Evolutionary conservation across 2,888 invertebrate genomes (phyloP), one percentile per base, ranked within the genome.

Genomic region (Rotaria socialis): DNA sequence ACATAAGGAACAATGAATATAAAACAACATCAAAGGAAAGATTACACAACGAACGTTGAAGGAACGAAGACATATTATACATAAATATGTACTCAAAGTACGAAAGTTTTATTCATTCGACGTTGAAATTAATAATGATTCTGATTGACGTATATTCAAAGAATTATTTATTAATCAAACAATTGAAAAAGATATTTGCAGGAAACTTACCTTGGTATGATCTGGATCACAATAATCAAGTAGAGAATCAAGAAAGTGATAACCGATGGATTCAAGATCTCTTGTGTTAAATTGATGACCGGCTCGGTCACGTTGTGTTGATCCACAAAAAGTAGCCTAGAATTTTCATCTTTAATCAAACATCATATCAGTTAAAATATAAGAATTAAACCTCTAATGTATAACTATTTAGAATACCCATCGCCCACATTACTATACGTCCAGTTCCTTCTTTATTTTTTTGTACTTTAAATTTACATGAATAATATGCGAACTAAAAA

Each of bases 401-500:
- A 90, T 95, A 97, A 91, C 96, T 96, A 90, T 96, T 96, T 87
- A 94, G 94, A 84, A 96, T 95, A 47, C 96, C 96, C 93, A 96
- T 94, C 93, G 96, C 95, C 96, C 96, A 96, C 89, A 96, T 94
- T 0, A 96, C 96, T 16, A 97, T 95, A 87, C 97, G 93, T 11
- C 96, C 96, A 0, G 96, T 96, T 8, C 96, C 96, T 92, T 96
- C 96, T 92, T 96, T 96, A 89, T 94, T 95, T 88, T 95, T 94
- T 91, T 96, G 96, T 89, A 97, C 94, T 90, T 95, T 94, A 91
- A 96, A 97, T 92, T 96, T 96, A 92, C 96, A 97, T 90, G 94
- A 94, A 92, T 96, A 95, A 91, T 96, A 96, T 22, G 95, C 95
- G 92, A 97, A 97, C 96, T 90, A 89, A 80, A 89, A 92, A 91